Conservation (phyloP, 2,113 vertebrate genomes). For the Cervus canadensis region DNA sequence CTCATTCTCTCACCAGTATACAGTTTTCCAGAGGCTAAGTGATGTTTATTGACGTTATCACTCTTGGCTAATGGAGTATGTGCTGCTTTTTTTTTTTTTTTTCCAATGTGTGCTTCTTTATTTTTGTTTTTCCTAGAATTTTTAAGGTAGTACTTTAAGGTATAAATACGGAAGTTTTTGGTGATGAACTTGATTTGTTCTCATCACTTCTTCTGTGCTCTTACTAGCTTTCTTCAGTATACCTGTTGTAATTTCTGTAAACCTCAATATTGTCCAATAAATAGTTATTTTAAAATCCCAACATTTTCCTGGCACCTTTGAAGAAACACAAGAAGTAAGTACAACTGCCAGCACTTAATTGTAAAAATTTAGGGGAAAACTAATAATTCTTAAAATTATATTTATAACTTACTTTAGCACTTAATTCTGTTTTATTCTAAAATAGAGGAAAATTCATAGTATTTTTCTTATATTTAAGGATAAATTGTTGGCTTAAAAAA, state of each 20-base stretch:
- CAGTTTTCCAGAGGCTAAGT: not conserved
- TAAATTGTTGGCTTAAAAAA: slow-evolving; percentile 13
- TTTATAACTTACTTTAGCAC: slow-evolving; percentile 24
- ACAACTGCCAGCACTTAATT: not conserved
- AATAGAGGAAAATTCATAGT: not conserved
- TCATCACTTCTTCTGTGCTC: not conserved
- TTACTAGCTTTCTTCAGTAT: not conserved
- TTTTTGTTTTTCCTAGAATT: slow-evolving; percentile 30
- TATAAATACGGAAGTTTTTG: not conserved
- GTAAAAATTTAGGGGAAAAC: not conserved
- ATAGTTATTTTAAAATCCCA: slow-evolving; percentile 20
- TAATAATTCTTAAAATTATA: not conserved
- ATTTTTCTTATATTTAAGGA: slow-evolving; percentile 21
- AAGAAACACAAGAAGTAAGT: slow-evolving; percentile 37
- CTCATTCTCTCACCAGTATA: not conserved
- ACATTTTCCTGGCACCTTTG: not conserved
- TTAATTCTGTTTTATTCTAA: not conserved
- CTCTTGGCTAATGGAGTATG: not conserved
- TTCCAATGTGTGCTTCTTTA: not conserved
- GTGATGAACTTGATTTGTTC: not conserved
- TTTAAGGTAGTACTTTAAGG: not conserved
- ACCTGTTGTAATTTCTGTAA: not conserved
- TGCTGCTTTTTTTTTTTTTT: not conserved
- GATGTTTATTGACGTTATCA: not conserved
- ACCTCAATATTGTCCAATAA: not conserved